These are phyloP conservation scores for Onychostruthus taczanowskii DNA, from an alignment of 2,113 vertebrate species.

Conservation along the genomic window DNA sequence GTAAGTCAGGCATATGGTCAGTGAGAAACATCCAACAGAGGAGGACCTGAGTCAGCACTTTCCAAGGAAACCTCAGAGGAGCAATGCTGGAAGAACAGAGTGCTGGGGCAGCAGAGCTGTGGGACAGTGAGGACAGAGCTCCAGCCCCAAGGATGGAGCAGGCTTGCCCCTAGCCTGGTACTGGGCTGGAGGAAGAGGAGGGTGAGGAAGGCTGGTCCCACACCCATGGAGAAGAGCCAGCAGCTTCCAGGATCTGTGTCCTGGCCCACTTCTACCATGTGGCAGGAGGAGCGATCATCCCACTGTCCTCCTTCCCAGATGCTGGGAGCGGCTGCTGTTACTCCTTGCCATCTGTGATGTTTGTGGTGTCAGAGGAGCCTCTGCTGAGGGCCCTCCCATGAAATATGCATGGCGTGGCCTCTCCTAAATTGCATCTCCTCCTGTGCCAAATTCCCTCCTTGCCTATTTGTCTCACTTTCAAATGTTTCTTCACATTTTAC, in stretches of 20 bases:
- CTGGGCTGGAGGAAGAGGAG: not conserved
- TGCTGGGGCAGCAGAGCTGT: not conserved
- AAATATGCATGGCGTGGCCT: not conserved
- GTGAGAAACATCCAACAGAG: rapidly evolving
- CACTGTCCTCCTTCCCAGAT: not conserved
- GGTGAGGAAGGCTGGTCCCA: not conserved
- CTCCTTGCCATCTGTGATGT: not conserved
- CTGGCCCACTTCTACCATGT: rapidly evolving
- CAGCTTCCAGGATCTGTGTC: not conserved
- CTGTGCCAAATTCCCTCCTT: not conserved
- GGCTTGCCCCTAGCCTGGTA: not conserved
- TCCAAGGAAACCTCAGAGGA: not conserved
- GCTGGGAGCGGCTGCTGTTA: rapidly evolving
- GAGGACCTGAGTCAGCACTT: not conserved
- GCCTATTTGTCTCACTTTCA: not conserved
- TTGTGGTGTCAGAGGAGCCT: not conserved
- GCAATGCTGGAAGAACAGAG: rapidly evolving
- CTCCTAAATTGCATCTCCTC: not conserved
- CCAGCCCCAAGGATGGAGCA: not conserved
- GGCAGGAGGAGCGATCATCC: rapidly evolving
- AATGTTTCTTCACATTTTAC: not conserved
- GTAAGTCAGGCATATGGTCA: not conserved
- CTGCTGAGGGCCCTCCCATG: not conserved
- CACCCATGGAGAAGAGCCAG: rapidly evolving
- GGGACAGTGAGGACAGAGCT: rapidly evolving